Evolutionary conservation across 2,113 vertebrate species (phyloP), one percentile per base, ranked within the genome.

Genomic region (Rhadina sibilatrix): DNA sequence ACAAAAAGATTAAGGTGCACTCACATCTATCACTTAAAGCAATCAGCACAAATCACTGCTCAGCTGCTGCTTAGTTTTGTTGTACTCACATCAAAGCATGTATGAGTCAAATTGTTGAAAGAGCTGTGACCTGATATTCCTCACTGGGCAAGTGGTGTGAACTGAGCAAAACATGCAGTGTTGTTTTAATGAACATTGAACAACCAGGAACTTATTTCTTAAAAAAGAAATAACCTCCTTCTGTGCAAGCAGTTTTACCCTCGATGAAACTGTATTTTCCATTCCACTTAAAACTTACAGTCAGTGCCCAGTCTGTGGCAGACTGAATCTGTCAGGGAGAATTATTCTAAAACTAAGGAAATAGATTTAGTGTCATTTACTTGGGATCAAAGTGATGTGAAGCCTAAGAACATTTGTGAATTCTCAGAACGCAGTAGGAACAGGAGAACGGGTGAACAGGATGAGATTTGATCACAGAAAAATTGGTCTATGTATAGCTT

Each of bases 281-380:
- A 79, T 93, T 90, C 53, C 22, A 37, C 57, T 96, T 82, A 64
- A 94, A 95, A 82, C 30, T 30, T 70, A 21, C 15, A 61, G 37
- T 68, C 31, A 50, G 27, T 71, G 15, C 17, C 47, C 54, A 75
- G 38, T 78, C 71, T 82, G 78, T 52, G 70, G 30, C 42, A 72
- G 31, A 71, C 37, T 79, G 37, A 86, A 84, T 35, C 19, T 92
- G 66, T 90, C 95, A 89, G 64, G 31, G 6, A 83, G n/a, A 86
- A 89, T 38, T 81, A 83, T 66, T 79, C 70, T 87, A 91, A 88
- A 94, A 79, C 72, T 64, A 80, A 88, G 53, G 47, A 83, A 93
- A 90, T 68, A 15, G 61, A 94, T 92, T 90, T 84, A 79, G 31
- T 35, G 28, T 5, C 35, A 83, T 88, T 90, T 91, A 77, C 50